Evolutionary conservation across 1,140 invertebrate genomes (phyloP).

Genomic region (Stenopsyche tienmushanensis): DNA sequence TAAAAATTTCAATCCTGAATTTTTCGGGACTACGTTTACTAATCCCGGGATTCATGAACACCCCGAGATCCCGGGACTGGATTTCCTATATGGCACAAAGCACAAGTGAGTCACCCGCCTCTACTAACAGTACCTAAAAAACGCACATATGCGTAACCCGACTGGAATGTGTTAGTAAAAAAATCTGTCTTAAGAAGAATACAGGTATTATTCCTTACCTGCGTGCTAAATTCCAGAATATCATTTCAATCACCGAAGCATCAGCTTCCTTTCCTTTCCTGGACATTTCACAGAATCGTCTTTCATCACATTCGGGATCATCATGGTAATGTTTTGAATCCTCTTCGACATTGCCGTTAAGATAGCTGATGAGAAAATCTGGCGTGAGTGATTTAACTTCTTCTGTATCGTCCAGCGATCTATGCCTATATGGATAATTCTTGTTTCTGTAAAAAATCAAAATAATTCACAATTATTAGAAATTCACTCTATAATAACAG

Average conservation of each 20-base stretch:
- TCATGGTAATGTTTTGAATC: slow-evolving; percentile 32
- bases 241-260: slow-evolving; percentile 26
- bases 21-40: too few species aligned
- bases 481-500: neutral
- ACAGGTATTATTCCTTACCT: too few species aligned
- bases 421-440: slow-evolving; percentile 33
- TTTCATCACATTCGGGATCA: slow-evolving; percentile 46
- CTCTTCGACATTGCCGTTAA: slow-evolving; percentile 11
- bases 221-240: slow-evolving; percentile 36
- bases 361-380: neutral
- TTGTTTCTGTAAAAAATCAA: slow-evolving; percentile 33
- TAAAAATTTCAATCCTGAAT: too few species aligned
- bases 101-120: too few species aligned
- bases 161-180: too few species aligned
- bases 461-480: neutral
- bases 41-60: too few species aligned
- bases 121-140: too few species aligned
- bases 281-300: slow-evolving; percentile 46
- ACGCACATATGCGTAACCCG: too few species aligned
- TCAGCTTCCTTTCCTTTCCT: slow-evolving; percentile 25
- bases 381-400: neutral
- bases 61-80: too few species aligned
- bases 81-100: too few species aligned
- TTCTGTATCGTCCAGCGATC: slow-evolving; percentile 16
- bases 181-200: too few species aligned